Evolutionary conservation across 2,888 invertebrate species (phyloP), one percentile per base, ranked within the genome.

Genomic region (Scaptomyza flava): DNA sequence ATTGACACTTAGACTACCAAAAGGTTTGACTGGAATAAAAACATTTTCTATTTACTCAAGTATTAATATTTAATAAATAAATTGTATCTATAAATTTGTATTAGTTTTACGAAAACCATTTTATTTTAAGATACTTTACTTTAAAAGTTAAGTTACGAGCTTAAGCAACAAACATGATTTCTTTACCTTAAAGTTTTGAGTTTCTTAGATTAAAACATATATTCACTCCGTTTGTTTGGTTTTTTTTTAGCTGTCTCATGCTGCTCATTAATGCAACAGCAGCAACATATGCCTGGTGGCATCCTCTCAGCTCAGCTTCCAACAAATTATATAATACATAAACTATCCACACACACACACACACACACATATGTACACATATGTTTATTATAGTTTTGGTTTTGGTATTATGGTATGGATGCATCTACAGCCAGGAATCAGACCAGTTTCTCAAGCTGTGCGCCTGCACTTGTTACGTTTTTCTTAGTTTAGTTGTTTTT

Each of bases 301-400:
- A 82, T 62, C 69, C 69, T 60, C 64, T 60, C 64, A 53, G 81
- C 62, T 56, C 57, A 65, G 81, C 73, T 69, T 46, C 52, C 70
- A 70, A 56, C 69, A 74, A 82, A 85, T 83, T 85, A 77, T 85
- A 79, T 82, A 87, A 83, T 71, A 68, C 87, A 84, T 81, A 79
- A 82, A 68, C 83, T 11, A 36, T 48, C 46, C 48, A 31, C 42
- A 31, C 48, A 63, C 17, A 27, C 34, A 33, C 50, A 43, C 34
- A 59, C 50, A 20, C 6, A 57, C 12, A n/a, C 27, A 2, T 69
- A 17, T 41, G 46, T 60, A 27, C 11, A 17, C 53, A 34, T 30
- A 51, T 46, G 14, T 27, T 27, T 51, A 51, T 51, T 31, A n/a
- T 52, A 36, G 36, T 52, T 42, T 7, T 31, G 23, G 20, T 42